Evolutionary conservation across 2,797 vertebrate genomes (phyloP), one percentile per base, ranked within the genome.

Genomic region (Streptopelia turtur): DNA sequence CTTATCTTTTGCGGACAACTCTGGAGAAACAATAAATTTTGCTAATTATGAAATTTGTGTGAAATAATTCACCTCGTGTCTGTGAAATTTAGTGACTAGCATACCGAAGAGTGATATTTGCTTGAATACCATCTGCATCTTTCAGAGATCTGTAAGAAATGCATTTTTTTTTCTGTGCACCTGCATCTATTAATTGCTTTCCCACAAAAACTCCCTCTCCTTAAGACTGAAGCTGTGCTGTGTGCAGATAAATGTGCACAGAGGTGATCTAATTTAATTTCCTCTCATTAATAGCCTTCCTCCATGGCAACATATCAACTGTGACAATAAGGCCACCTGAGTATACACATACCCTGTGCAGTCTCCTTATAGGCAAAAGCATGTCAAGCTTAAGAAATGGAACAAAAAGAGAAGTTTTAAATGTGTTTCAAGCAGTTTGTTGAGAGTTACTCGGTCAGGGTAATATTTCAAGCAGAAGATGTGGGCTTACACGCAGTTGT

Each of bases 231-330:
- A 94, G 93, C 93, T 94, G 96, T 57, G 93, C 93, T 94, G 91
- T 39, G 91, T 57, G 84, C 93, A 91, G 90, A 95, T 96, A 95
- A 97, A 97, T 89, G 84, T 25, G 7, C 91, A 80, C 66, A 80
- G 94, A 96, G 96, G 95, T 94, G 86, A 97, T 93, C 93, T 96
- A 97, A 97, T 96, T 97, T 97, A 95, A 97, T 97, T 97, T 97
- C 91, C 93, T 93, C 92, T 96, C 94, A 97, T 97, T 97, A 97
- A 97, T 90, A 95, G 90, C 87, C 47, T 97, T 86, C 94, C 93
- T 96, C 97, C 96, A 97, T 97, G 95, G 97, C 95, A 97, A 97
- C 97, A 83, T 94, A 93, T 96, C 94, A 96, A 76, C 95, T 91
- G 93, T 89, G 79, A 96, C 93, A 91, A 96, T 93, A 78, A 85